Conservation (phyloP, 2,797 vertebrate genomes). For the Otolemur crassicaudatus region DNA sequence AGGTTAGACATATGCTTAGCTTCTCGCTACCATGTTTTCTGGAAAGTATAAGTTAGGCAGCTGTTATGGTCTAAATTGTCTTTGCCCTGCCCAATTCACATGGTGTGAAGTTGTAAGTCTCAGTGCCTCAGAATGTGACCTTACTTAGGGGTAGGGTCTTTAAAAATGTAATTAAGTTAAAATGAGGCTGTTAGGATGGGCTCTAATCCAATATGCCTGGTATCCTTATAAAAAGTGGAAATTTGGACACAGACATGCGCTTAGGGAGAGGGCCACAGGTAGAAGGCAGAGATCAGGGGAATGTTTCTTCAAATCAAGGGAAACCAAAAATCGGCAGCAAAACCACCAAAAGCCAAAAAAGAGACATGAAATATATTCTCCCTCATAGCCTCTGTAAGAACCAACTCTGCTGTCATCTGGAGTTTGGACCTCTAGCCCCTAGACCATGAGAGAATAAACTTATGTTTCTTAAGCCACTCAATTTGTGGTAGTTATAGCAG, state of each 20-base stretch:
- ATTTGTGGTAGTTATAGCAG: neutral
- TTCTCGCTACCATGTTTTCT: conserved; percentile 36
- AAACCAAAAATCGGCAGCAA: too few species aligned
- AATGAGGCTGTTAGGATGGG: neutral
- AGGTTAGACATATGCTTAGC: neutral
- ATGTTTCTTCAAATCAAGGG: neutral
- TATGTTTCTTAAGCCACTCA: neutral
- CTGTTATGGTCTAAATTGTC: neutral
- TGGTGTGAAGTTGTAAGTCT: neutral
- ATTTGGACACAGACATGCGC: neutral
- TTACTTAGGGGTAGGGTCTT: neutral
- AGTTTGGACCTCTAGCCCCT: neutral
- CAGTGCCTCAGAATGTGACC: neutral
- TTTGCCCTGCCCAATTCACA: neutral
- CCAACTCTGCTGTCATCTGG: neutral
- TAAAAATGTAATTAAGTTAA: neutral
- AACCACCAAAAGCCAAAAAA: neutral
- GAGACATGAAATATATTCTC: neutral
- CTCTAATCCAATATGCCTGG: neutral
- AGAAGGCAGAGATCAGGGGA: neutral
- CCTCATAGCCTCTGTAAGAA: neutral
- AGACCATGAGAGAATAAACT: neutral
- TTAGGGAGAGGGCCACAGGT: neutral
- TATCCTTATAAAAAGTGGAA: neutral
- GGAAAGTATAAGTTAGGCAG: neutral